These are phyloP conservation scores for Epinephelus coioides DNA, from an alignment of 2,797 vertebrate genomes.

Conservation along the genomic window DNA sequence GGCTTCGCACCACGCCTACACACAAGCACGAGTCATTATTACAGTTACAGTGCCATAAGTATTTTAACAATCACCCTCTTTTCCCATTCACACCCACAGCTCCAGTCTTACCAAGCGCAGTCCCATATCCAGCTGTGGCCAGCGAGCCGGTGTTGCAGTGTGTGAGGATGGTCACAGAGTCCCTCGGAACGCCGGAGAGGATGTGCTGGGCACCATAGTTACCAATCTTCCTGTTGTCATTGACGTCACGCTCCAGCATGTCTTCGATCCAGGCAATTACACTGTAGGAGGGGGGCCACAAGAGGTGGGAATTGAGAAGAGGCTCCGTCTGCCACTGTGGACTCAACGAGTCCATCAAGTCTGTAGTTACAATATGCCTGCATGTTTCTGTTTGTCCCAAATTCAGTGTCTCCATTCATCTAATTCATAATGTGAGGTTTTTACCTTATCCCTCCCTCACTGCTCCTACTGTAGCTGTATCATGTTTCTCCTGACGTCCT, in stretches of 20 bases:
- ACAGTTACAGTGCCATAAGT: conserved; percentile 10
- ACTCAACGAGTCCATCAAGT: conserved; percentile 36
- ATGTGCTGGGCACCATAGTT: conserved; percentile 92
- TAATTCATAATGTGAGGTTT: neutral
- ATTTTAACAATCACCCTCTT: neutral
- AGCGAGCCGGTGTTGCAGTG: conserved; percentile 96
- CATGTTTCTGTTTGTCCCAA: neutral
- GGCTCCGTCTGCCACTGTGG: conserved; percentile 29
- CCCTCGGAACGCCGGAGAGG: conserved; percentile 85
- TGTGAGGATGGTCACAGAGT: conserved; percentile 91
- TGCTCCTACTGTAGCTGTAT: neutral
- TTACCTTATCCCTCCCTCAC: neutral
- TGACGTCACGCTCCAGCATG: conserved; percentile 92
- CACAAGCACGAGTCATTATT: conserved; percentile 58
- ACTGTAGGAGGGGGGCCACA: conserved; percentile 74
- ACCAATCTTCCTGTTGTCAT: conserved; percentile 92
- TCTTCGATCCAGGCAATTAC: conserved; percentile 90
- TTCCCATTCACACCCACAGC: conserved; percentile 8
- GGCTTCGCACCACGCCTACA: conserved; percentile 91
- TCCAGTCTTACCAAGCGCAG: conserved; percentile 89
- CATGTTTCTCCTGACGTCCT: too few species aligned
- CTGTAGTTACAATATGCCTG: conserved; percentile 21
- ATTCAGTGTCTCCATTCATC: neutral
- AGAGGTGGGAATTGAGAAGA: conserved; percentile 41
- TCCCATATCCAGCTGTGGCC: conserved; percentile 94